Evolutionary conservation across 1,140 invertebrate genomes (phyloP).

Genomic region (Onthophagus taurus): DNA sequence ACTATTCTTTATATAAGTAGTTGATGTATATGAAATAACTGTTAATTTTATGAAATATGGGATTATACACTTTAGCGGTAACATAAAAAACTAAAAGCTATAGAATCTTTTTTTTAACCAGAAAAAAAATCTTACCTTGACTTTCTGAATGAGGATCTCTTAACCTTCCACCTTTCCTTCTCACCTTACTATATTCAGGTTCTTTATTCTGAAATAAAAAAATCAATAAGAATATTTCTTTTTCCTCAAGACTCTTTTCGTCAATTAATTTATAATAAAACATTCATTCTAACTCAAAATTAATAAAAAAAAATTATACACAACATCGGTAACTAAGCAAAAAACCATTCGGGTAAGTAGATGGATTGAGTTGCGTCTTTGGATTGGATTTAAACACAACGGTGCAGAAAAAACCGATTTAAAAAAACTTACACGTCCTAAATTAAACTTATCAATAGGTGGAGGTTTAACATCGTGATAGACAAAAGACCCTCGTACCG

Average conservation of each 20-base stretch:
- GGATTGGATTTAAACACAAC: background rate
- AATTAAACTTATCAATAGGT: slow-evolving; percentile 51
- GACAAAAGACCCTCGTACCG: slow-evolving; percentile 78
- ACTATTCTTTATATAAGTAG: too few species aligned
- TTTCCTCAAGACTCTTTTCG: background rate
- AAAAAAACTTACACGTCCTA: slow-evolving; percentile 42
- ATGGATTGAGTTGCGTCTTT: background rate
- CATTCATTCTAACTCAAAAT: background rate
- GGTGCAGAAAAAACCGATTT: slow-evolving; percentile 12
- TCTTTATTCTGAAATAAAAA: slow-evolving; percentile 54
- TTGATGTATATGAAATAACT: too few species aligned
- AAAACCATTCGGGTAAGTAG: background rate
- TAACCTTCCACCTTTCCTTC: slow-evolving; percentile 64
- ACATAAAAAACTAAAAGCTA: too few species aligned
- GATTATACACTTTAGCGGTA: too few species aligned
- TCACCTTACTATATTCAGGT: slow-evolving; percentile 69
- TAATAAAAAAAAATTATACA: slow-evolving; percentile 1
- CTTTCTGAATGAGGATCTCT: slow-evolving; percentile 69
- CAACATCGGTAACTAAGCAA: background rate
- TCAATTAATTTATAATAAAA: background rate
- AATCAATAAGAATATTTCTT: background rate
- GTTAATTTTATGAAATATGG: too few species aligned
- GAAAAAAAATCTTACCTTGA: slow-evolving; percentile 50
- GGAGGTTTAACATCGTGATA: slow-evolving; percentile 71
- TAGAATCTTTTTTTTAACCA: too few species aligned